Evolutionary conservation across 1,140 invertebrate genomes (phyloP), one percentile per base, ranked within the genome.

Genomic region (Atta texana): DNA sequence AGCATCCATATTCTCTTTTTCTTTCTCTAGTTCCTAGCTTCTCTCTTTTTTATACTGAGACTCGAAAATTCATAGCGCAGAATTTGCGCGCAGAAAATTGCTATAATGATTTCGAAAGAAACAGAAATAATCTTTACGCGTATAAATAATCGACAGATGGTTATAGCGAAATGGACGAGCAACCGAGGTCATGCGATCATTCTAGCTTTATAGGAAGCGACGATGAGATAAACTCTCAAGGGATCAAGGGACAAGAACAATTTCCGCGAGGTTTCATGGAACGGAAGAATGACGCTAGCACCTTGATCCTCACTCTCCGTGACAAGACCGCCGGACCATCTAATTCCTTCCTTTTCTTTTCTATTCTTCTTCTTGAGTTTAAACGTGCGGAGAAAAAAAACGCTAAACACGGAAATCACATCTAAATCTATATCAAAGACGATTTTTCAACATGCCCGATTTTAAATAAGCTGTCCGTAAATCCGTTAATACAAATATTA

Each of bases 241-340:
- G 89, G 91, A 91, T 92, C 91, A 91, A 90, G 81, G 77, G 91
- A 92, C 92, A 88, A 89, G 82, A 87, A 89, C 89, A 92, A 92
- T 92, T 91, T 92, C 91, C 89, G 84, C 74, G 51, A 85, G 69
- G 68, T 77, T 66, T 91, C 89, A 82, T 72, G 57, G 44, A 64
- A 81, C 69, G 84, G 78, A 89, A 89, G 66, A 69, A 72, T 86
- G 86, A 87, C 85, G 44, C 55, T 28, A 49, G 72, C 77, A 55
- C 14, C 88, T 75, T 88, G 90, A 88, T 90, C 88, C 76, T 49
- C 28, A 53, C 21, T 75, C 72, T 66, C 78, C 49, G 55, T 28
- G 57, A 77, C 53, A 85, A 76, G 74, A 86, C 61, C 39, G 59
- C 66, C 57, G 55, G 84, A 81, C 84, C 59, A 82, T 18, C 72